These are phyloP conservation scores for Phymastichus coffea DNA, from an alignment of 1,140 invertebrate species.

Conservation along the genomic window DNA sequence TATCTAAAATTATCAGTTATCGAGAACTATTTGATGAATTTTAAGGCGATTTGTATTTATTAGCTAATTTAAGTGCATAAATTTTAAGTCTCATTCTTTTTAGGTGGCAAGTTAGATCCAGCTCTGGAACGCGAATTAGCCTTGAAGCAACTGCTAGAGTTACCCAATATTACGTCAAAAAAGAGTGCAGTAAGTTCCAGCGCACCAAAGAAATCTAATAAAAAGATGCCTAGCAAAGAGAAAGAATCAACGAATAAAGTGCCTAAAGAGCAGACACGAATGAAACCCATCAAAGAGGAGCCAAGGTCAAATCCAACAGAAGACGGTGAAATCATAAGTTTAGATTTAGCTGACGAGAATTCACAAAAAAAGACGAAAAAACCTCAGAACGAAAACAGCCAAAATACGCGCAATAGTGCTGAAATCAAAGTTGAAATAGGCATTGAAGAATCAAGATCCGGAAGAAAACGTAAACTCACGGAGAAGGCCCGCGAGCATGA, in stretches of 20 bases:
- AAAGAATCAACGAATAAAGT: slow-evolving; percentile 21
- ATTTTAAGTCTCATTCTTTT: neutral
- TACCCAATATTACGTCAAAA: slow-evolving; percentile 43
- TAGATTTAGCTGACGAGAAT: slow-evolving; percentile 21
- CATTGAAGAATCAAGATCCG: slow-evolving; percentile 47
- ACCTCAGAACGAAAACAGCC: slow-evolving; percentile 18
- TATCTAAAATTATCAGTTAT: no score
- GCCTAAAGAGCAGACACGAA: neutral
- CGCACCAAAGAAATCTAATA: slow-evolving; percentile 17
- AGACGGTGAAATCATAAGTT: slow-evolving; percentile 13
- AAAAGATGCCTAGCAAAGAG: slow-evolving; percentile 20
- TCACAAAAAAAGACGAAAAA: slow-evolving; percentile 23
- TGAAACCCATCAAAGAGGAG: slow-evolving; percentile 15
- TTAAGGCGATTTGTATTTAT: neutral
- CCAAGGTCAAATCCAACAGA: neutral
- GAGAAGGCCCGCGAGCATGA: slow-evolving; percentile 54
- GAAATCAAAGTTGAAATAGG: slow-evolving; percentile 13
- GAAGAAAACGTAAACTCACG: slow-evolving; percentile 51
- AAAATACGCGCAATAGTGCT: slow-evolving; percentile 8
- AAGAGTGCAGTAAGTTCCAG: slow-evolving; percentile 35
- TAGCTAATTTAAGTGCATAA: neutral
- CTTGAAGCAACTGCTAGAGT: slow-evolving; percentile 57
- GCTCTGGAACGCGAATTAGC: slow-evolving; percentile 56
- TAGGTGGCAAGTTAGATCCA: slow-evolving; percentile 47
- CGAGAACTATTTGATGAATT: neutral